Evolutionary conservation across 2,113 vertebrate genomes (phyloP).

Genomic region (Pelvicachromis taeniatus): DNA sequence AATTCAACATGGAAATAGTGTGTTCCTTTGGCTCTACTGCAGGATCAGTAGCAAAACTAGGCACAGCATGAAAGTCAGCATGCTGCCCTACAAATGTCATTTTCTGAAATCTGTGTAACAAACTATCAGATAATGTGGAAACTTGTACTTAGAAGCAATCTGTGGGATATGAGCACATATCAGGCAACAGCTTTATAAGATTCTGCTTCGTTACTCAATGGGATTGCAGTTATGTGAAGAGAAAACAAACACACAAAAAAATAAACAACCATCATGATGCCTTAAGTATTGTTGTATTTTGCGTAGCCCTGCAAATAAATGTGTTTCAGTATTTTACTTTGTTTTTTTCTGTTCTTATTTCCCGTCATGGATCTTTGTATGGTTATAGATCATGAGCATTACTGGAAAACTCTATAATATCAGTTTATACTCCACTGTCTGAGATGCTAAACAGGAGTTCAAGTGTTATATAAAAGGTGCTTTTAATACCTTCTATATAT

Average conservation of each 20-base stretch:
- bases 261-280: background rate
- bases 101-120: background rate
- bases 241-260: background rate
- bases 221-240: background rate
- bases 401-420: background rate
- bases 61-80: background rate
- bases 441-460: background rate
- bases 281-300: background rate
- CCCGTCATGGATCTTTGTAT: background rate
- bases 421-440: background rate
- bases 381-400: background rate
- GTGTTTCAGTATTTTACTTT: background rate
- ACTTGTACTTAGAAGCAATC: background rate
- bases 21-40: background rate
- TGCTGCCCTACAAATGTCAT: conserved; percentile 21
- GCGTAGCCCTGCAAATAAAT: background rate
- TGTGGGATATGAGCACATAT: background rate
- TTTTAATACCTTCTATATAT: background rate
- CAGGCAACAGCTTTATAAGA: background rate
- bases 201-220: background rate
- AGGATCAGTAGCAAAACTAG: background rate
- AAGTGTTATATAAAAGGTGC: background rate
- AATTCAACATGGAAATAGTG: background rate
- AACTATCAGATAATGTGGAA: background rate
- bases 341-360: background rate